Percentiles rank a stretch among this genome's conserved stretches.
Conservation (phyloP, 1,140 invertebrate genomes). For the Platyscapa corneri region DNA sequence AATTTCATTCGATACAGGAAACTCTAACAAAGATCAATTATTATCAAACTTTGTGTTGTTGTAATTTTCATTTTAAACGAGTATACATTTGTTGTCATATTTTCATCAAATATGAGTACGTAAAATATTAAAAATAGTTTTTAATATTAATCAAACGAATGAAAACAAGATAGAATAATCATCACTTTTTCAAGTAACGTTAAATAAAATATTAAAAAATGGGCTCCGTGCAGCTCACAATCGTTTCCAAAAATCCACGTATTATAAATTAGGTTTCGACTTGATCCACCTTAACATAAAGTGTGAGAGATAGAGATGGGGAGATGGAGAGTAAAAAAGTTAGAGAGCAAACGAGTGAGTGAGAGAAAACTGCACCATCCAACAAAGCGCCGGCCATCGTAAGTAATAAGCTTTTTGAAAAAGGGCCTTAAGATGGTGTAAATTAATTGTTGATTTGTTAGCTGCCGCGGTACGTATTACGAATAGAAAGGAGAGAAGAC, state of each 20-base stretch:
- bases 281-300: conserved; percentile 40
- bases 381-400: conserved; percentile 28
- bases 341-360: too few relatives aligned
- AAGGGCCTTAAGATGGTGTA: conserved; percentile 58
- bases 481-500: conserved; percentile 54
- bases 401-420: conserved; percentile 59
- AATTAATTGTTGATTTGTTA: conserved; percentile 67
- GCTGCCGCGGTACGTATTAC: conserved; percentile 53
- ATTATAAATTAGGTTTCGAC: conserved; percentile 58
- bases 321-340: neutral
- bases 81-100: too few relatives aligned
- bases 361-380: neutral
- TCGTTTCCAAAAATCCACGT: conserved; percentile 54
- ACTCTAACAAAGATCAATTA: too few relatives aligned
- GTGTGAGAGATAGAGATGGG: neutral
- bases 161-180: too few relatives aligned
- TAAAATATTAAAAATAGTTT: too few relatives aligned
- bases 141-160: too few relatives aligned
- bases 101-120: too few relatives aligned
- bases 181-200: neutral
- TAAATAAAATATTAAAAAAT: conserved; percentile 40
- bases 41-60: too few relatives aligned
- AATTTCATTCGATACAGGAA: too few relatives aligned
- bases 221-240: conserved; percentile 53
- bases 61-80: too few relatives aligned